These are phyloP conservation scores for Drosophila ogumai DNA, from an alignment of 1,140 invertebrate species.

Conservation along the genomic window DNA sequence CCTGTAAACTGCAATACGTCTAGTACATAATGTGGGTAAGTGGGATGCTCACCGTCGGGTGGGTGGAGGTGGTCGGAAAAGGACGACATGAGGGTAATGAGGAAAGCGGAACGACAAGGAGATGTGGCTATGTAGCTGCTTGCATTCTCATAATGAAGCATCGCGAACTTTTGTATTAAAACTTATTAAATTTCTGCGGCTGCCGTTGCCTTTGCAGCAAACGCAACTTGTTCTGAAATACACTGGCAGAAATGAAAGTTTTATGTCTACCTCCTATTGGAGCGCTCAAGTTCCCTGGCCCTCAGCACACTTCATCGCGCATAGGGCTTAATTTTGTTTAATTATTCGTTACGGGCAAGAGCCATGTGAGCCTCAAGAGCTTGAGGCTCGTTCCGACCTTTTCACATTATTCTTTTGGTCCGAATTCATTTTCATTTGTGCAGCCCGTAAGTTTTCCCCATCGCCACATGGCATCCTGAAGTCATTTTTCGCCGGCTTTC, in stretches of 20 bases:
- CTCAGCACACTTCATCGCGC: constrained; percentile 2
- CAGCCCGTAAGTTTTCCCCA: constrained; percentile 44
- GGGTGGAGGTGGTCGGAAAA: background rate
- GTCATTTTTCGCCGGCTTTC: constrained; percentile 31
- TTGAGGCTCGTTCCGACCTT: constrained; percentile 19
- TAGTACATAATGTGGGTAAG: constrained; percentile 43
- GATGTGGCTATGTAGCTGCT: constrained; percentile 19
- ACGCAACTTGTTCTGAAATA: constrained; percentile 15
- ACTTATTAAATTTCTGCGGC: constrained; percentile 76
- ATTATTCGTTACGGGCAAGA: constrained; percentile 27
- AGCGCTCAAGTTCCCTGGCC: background rate
- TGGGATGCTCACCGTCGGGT: constrained; percentile 12
- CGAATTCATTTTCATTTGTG: constrained; percentile 54
- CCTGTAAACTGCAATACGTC: background rate
- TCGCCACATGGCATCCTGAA: constrained; percentile 52
- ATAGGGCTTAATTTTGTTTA: constrained; percentile 33
- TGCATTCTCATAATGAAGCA: constrained; percentile 69
- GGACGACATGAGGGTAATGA: constrained; percentile 6
- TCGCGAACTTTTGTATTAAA: constrained; percentile 72
- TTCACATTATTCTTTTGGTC: constrained; percentile 29
- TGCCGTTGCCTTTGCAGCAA: constrained; percentile 22
- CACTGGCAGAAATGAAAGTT: constrained; percentile 23
- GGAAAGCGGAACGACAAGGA: background rate
- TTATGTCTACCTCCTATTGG: background rate
- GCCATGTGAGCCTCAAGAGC: too few species aligned